Evolutionary conservation across 2,113 vertebrate species (phyloP).

Genomic region (Pseudopipra pipra): DNA sequence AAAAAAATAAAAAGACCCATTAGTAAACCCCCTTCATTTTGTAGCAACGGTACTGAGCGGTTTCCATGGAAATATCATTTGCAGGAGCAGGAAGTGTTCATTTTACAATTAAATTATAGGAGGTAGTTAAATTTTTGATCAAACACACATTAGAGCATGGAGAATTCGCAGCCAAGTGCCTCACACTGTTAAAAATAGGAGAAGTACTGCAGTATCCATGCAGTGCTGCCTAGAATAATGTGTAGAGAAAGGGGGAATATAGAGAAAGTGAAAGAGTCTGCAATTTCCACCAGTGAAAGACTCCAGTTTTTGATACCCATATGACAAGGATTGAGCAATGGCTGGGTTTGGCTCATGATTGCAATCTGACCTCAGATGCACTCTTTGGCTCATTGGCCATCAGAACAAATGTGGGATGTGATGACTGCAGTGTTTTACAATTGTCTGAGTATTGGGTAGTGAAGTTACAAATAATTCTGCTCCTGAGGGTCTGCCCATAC

Average conservation of each 20-base stretch:
- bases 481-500: background rate
- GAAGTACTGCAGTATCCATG: background rate
- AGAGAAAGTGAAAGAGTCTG: background rate
- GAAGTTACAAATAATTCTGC: background rate
- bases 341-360: background rate
- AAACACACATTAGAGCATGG: conserved; percentile 35
- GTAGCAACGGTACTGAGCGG: background rate
- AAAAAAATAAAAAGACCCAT: background rate
- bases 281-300: background rate
- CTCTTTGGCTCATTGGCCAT: background rate
- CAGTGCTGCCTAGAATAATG: background rate
- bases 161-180: conserved; percentile 34
- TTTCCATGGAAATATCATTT: conserved; percentile 67
- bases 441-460: background rate
- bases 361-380: background rate
- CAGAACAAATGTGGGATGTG: background rate
- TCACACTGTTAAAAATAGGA: conserved; percentile 16
- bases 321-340: background rate
- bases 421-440: background rate
- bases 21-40: conserved; percentile 13
- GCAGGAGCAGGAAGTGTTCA: conserved; percentile 22
- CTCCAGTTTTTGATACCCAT: background rate
- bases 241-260: background rate
- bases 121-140: conserved; percentile 62
- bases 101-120: conserved; percentile 57